Percentiles rank a stretch among this genome's conserved stretches.
Evolutionary conservation across 2,888 invertebrate genomes (phyloP).

Genomic region (Drosophila mulleri): DNA sequence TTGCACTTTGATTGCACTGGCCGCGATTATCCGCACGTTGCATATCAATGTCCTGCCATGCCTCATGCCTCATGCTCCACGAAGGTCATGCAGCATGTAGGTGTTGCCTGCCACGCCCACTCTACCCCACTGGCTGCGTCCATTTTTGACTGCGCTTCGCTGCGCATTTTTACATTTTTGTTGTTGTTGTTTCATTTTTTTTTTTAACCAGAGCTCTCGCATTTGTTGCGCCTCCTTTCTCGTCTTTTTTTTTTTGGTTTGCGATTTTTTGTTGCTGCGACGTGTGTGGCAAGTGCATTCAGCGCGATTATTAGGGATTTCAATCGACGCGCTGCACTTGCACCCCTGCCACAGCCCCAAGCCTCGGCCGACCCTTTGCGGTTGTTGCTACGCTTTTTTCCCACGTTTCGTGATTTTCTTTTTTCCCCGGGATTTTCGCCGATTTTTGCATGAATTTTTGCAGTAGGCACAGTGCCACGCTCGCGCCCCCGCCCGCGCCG

Average conservation of each 20-base stretch:
- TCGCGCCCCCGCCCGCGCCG: conserved; percentile 6
- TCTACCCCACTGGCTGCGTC: conserved; percentile 3
- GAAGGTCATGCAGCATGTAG: conserved; percentile 61
- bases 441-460: conserved; percentile 77
- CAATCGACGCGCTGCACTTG: conserved; percentile 77
- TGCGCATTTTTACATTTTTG: conserved; percentile 70
- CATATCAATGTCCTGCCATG: conserved; percentile 72
- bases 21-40: conserved; percentile 78
- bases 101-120: conserved; percentile 21
- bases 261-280: too few relatives aligned
- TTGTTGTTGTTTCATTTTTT: conserved; percentile 57
- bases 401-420: conserved; percentile 33
- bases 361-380: conserved; percentile 65
- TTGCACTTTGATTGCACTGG: conserved; percentile 79
- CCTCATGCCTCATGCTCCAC: conserved; percentile 32
- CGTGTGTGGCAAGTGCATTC: conserved; percentile 66
- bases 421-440: conserved; percentile 28
- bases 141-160: conserved; percentile 59
- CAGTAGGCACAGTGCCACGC: conserved; percentile 59
- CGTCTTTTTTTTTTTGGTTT: not conserved
- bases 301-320: conserved; percentile 77
- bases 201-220: conserved; percentile 22
- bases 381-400: conserved; percentile 68
- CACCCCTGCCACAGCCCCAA: conserved; percentile 10
- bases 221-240: conserved; percentile 39